Conservation (phyloP, 2,113 vertebrate species). For the Rhodinocichla rosea region DNA sequence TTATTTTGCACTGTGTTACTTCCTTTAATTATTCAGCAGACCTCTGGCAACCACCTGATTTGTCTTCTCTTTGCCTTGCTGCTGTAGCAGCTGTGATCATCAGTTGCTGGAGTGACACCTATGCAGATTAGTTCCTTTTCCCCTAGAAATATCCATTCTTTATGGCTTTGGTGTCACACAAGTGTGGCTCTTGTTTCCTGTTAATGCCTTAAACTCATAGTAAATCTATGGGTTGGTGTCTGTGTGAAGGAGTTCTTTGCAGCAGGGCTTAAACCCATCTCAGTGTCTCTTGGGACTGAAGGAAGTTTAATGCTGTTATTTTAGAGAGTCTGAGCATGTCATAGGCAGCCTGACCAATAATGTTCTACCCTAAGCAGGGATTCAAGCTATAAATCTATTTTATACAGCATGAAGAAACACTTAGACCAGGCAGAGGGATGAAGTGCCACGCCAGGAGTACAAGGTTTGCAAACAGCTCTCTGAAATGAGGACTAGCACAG, state of each 20-base stretch:
- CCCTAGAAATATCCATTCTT: not conserved
- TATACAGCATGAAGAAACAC: not conserved
- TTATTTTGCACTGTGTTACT: not conserved
- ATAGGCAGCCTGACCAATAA: not conserved
- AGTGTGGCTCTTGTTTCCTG: not conserved
- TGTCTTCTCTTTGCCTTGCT: not conserved
- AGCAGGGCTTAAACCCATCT: not conserved
- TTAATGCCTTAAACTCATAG: fast-evolving
- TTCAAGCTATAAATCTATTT: not conserved
- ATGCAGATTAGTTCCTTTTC: not conserved
- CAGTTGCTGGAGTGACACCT: not conserved
- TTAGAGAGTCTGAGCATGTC: not conserved
- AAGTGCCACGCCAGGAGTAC: not conserved
- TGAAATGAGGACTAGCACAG: not conserved
- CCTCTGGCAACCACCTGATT: not conserved
- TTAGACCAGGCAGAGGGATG: not conserved
- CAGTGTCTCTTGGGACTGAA: not conserved
- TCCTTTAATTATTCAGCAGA: constrained; percentile 17
- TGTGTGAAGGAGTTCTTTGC: not conserved
- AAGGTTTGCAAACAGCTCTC: not conserved
- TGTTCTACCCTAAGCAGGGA: not conserved
- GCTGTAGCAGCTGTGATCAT: not conserved
- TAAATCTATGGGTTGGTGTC: not conserved
- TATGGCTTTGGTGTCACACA: not conserved
- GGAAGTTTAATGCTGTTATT: not conserved